A percentile compares a stretch with the other conserved stretches of the same genome.
These are phyloP conservation scores for Oscheius sp. DNA, from an alignment of 2,888 invertebrate species.

Conservation along the genomic window DNA sequence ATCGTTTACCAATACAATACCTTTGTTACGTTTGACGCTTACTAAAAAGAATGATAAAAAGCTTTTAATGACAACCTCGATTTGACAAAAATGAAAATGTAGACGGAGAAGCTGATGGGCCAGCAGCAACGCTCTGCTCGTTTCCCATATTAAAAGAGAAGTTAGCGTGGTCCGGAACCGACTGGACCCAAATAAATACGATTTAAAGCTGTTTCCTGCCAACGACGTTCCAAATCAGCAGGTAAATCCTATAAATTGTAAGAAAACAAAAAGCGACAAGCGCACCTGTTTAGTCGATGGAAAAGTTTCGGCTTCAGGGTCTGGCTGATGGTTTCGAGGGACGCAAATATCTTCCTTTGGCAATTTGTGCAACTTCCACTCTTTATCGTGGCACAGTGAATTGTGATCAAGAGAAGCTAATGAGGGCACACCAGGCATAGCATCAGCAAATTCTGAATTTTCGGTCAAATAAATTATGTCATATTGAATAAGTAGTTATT, in stretches of 20 bases:
- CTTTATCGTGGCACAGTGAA: slow-evolving; percentile 46
- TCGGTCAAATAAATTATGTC: not conserved
- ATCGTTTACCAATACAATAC: slow-evolving; percentile 49
- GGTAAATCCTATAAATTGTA: slow-evolving; percentile 28
- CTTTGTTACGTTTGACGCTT: slow-evolving; percentile 44
- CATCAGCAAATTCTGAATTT: slow-evolving; percentile 8
- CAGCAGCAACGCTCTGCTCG: slow-evolving; percentile 44
- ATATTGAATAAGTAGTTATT: not conserved
- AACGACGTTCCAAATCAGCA: slow-evolving; percentile 38
- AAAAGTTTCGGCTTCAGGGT: slow-evolving; percentile 55
- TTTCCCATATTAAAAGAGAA: too few species aligned
- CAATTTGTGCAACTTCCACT: slow-evolving; percentile 53
- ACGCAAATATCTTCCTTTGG: slow-evolving; percentile 56
- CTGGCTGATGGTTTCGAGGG: slow-evolving; percentile 56
- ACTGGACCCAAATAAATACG: slow-evolving; percentile 46
- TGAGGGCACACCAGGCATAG: slow-evolving; percentile 48
- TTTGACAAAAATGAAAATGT: slow-evolving; percentile 61
- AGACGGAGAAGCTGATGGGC: slow-evolving; percentile 35
- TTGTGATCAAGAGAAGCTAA: slow-evolving; percentile 45
- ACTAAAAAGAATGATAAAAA: slow-evolving; percentile 12
- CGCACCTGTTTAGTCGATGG: slow-evolving; percentile 44
- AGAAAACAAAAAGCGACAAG: not conserved
- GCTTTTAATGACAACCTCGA: slow-evolving; percentile 28
- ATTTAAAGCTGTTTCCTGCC: slow-evolving; percentile 50
- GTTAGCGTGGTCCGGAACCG: not conserved